A percentile compares a stretch with the other conserved stretches of the same genome.
These are phyloP conservation scores for Hofmannophila pseudospretella DNA, from an alignment of 2,888 invertebrate genomes.

Conservation along the genomic window DNA sequence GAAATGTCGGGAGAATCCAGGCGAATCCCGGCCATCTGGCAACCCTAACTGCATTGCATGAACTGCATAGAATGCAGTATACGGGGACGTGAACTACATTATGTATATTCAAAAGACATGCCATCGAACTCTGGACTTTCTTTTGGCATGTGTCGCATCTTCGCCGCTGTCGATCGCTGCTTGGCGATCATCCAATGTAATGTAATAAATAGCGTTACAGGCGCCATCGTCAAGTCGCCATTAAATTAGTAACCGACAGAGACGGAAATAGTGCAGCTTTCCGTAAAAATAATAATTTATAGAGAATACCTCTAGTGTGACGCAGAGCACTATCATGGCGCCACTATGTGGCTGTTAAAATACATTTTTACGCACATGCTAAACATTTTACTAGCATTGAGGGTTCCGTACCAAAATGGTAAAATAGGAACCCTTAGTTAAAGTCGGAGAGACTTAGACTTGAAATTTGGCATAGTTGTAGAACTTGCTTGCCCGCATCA, in stretches of 20 bases:
- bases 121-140: constrained; percentile 72
- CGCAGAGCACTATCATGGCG: constrained; percentile 17
- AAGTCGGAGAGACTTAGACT: too few relatives aligned
- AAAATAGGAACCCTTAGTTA: too few relatives aligned
- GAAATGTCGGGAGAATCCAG: too few relatives aligned
- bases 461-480: too few relatives aligned
- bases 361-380: background rate
- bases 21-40: too few relatives aligned
- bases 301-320: constrained; percentile 22
- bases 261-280: constrained; percentile 50
- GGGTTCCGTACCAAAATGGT: too few relatives aligned
- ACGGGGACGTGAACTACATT: too few relatives aligned
- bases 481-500: too few relatives aligned
- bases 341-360: background rate
- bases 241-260: constrained; percentile 45
- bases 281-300: constrained; percentile 28
- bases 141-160: constrained; percentile 55
- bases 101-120: constrained; percentile 22
- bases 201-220: constrained; percentile 63
- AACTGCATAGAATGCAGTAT: too few relatives aligned
- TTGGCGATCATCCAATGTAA: constrained; percentile 62
- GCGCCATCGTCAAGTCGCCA: constrained; percentile 64
- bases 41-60: too few relatives aligned
- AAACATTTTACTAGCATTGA: background rate
- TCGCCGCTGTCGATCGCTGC: constrained; percentile 39